Percentiles rank a stretch among this genome's conserved stretches.
These are phyloP conservation scores for Chroicocephalus ridibundus DNA, from an alignment of 2,113 vertebrate species.

Conservation along the genomic window DNA sequence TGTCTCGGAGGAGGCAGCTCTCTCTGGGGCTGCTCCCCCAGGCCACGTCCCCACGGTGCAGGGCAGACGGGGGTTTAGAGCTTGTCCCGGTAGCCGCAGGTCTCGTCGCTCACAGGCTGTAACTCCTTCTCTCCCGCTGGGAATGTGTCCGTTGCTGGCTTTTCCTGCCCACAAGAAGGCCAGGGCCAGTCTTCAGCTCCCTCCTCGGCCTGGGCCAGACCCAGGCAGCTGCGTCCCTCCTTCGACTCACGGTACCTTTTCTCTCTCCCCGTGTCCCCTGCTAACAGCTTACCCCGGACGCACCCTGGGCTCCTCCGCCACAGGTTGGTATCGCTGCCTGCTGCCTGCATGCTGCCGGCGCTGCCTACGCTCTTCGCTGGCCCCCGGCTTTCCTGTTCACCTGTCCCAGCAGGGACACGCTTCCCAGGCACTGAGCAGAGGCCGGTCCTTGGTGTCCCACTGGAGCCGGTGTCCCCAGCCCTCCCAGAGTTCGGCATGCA, in stretches of 20 bases:
- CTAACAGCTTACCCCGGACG: slow-evolving; percentile 92
- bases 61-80: neutral
- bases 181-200: neutral
- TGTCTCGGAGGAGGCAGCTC: accelerated
- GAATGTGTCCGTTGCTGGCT: neutral
- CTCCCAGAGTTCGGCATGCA: neutral
- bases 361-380: slow-evolving; percentile 52
- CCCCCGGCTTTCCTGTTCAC: neutral
- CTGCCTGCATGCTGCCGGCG: slow-evolving; percentile 78
- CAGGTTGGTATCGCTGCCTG: slow-evolving; percentile 87
- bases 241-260: slow-evolving; percentile 66
- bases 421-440: neutral
- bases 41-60: accelerated
- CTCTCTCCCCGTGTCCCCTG: slow-evolving; percentile 74
- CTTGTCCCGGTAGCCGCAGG: neutral
- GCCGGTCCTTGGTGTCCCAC: accelerated
- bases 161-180: neutral
- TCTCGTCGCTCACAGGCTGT: neutral
- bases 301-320: slow-evolving; percentile 87
- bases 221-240: neutral
- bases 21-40: neutral
- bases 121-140: neutral
- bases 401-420: neutral
- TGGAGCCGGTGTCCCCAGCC: neutral
- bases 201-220: neutral